Evolutionary conservation across 2,797 vertebrate species (phyloP), one percentile per base, ranked within the genome.

Genomic region (Pseudochaenichthys georgianus): DNA sequence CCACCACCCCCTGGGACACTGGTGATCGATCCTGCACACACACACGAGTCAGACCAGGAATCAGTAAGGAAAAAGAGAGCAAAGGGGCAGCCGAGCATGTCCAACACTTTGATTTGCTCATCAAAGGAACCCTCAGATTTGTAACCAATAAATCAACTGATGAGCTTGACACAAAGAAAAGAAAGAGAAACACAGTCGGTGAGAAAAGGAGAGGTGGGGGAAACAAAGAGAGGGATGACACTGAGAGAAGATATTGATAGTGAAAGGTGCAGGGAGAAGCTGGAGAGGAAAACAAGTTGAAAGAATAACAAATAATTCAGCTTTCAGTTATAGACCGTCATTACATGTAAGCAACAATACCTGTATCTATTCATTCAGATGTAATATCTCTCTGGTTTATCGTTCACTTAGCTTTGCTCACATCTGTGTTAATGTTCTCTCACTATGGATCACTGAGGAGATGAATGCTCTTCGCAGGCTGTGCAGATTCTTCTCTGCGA

Each of bases 1-100:
- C 98, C 98, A 99, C 98, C 98, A 99, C 21, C 98, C 98, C 76
- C 97, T 95, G 0, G 98, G 98, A 83, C 98, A 99, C 75, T 99
- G 98, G 87, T 98, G 97, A 88, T 99, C 97, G 87, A 97, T 96
- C 94, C 98, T 99, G 81, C 58, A 87, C 50, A 31, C 5, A 69
- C 31, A 69, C 31, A 78, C 52, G 83, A 21, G 78, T 21, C 82
- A n/a, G 38, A 19, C 19, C 12, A 41, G 0, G 0, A 13, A 38
- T 65, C 53, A 80, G 31, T 3, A 17, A 0, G 4, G 13, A 12
- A 5, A 58, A 3, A 9, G 10, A 59, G 13, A 54, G 3, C 19
- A 34, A 57, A 3, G 62, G 13, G 55, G 46, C 34, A 9, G 34
- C 8, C 12, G 3, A 15, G 16, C 1, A 0, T 2, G 31, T 55